Conservation (phyloP, 2,113 vertebrate species). For the Hoplias malabaricus region DNA sequence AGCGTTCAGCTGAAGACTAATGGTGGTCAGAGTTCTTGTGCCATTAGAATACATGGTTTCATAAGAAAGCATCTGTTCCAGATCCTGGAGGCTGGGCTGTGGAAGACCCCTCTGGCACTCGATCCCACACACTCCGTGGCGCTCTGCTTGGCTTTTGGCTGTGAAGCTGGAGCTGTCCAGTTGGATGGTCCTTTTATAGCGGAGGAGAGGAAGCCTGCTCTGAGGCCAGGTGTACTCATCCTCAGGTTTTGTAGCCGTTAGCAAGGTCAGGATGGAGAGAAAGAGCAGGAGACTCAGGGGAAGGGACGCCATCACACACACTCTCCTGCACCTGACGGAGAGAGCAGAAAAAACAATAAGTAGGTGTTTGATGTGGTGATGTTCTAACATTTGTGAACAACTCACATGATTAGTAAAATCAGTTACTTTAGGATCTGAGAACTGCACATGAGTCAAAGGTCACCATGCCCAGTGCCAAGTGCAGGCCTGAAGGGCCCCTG, state of each 20-base stretch:
- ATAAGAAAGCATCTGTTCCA: conserved; percentile 87
- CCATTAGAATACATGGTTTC: conserved; percentile 94
- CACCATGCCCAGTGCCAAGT: no score
- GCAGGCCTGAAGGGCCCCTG: no score
- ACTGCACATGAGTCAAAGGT: no score
- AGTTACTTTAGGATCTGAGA: no score
- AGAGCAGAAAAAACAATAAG: no score
- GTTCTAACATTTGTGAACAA: no score
- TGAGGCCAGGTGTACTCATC: conserved; percentile 87
- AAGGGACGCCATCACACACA: conserved; percentile 79
- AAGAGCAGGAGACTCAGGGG: conserved; percentile 76
- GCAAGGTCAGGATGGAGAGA: conserved; percentile 67
- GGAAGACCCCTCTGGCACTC: conserved; percentile 85
- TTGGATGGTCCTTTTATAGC: conserved; percentile 78
- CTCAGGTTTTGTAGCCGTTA: conserved; percentile 64
- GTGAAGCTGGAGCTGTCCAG: conserved; percentile 83
- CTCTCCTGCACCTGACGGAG: conserved; percentile 72
- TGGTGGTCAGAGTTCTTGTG: conserved; percentile 84
- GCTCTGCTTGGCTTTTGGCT: conserved; percentile 71
- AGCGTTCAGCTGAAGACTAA: conserved; percentile 68
- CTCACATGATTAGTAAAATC: not conserved
- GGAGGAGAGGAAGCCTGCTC: conserved; percentile 83
- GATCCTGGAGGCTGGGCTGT: conserved; percentile 74
- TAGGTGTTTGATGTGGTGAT: no score
- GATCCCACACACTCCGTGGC: conserved; percentile 83